Base-by-base conservation (phyloP, 2,113 vertebrate species). In the Ophthalmolycus amberensis region DNA sequence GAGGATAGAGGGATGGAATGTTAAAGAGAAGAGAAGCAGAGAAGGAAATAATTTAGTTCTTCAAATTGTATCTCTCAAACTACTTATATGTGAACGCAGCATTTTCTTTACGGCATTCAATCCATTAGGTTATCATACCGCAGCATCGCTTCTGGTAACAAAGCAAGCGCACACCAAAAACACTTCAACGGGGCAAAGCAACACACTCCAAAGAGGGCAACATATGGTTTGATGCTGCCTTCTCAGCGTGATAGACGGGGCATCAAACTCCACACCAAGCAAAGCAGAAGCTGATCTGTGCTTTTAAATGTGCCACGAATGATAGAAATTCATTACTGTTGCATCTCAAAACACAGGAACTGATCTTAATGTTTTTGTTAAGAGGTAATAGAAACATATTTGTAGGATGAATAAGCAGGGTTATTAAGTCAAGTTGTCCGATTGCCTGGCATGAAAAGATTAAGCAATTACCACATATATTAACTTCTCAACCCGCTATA, bases 191-290 rank as follows among this genome's bases (percentile, higher is more conserved):
- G 69, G 80, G 76, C 48, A 89, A 89, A 82, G 85, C 76, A 82
- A 84, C 82, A 84, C 50, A 85, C 63, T 79, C 67, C 52, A 74
- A 64, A 82, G 75, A 84, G 83, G 87, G 89, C 84, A 83, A 79
- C 90, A 91, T 79, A 79, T 86, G 72, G 82, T 88, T 90, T 90
- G 80, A 91, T 77, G 85, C 80, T 81, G 88, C 78, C 83, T 88
- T 85, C 63, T 89, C 73, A 77, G 40, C 34, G 68, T 62, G 75
- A 86, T 52, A 79, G 80, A 86, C 79, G 85, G 73, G 69, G 75
- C 69, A 71, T 86, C 81, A 85, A 87, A 92, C 80, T 83, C 79
- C 87, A 93, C 83, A 91, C 80, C 71, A 93, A 92, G 91, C 93
- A 80, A 94, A 93, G 94, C 94, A 82, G 85, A 82, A 80, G 87